phyloP scores from a whole-genome alignment of 2,888 invertebrate genomes.

The Dendrolimus pini region DNA sequence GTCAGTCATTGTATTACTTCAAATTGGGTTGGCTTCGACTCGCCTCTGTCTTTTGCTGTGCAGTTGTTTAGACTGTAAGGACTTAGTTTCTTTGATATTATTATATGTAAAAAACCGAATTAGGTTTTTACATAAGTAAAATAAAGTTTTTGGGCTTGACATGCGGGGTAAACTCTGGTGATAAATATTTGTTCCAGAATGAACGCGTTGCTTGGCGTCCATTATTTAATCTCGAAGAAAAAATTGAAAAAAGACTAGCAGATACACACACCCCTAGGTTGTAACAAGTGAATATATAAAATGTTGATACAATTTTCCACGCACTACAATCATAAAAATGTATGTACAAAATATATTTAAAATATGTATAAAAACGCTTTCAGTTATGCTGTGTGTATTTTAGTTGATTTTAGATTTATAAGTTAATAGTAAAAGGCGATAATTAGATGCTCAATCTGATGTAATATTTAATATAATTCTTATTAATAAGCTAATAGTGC shows the following conservation, averaged over 20 bases:
- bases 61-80: too few relatives aligned
- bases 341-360: constrained; percentile 22
- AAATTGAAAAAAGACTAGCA: constrained; percentile 40
- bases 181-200: constrained; percentile 50
- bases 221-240: constrained; percentile 53
- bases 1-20: too few relatives aligned
- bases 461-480: not conserved
- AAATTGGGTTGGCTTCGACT: too few relatives aligned
- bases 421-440: not conserved
- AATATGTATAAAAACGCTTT: not conserved
- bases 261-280: constrained; percentile 2
- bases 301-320: constrained; percentile 20
- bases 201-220: constrained; percentile 55
- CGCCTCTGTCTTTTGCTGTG: too few relatives aligned
- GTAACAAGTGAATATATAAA: constrained; percentile 7
- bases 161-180: too few relatives aligned
- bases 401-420: not conserved
- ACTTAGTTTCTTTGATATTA: too few relatives aligned
- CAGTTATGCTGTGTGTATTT: not conserved
- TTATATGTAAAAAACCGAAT: too few relatives aligned
- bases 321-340: constrained; percentile 22
- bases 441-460: not conserved
- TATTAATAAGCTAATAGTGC: too few relatives aligned
- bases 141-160: too few relatives aligned
- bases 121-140: too few relatives aligned